These are phyloP conservation scores for Bemisia tabaci DNA, from an alignment of 1,140 invertebrate species.

Conservation along the genomic window DNA sequence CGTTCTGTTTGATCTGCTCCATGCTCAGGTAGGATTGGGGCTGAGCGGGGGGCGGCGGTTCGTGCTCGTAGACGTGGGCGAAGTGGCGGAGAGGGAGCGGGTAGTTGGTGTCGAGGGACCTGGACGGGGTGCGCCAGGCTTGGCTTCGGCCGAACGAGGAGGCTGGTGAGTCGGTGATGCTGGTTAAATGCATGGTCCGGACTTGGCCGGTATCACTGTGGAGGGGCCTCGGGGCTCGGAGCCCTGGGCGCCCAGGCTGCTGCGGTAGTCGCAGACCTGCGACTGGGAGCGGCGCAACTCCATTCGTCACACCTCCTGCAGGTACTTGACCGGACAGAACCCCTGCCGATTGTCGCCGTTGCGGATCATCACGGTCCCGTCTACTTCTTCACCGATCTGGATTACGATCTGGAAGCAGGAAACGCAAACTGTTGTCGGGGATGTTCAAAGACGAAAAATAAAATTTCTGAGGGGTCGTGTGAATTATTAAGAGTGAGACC, in stretches of 20 bases:
- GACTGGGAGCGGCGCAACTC: constrained; percentile 14
- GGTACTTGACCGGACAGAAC: constrained; percentile 65
- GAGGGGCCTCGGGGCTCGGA: too few relatives aligned
- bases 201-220: too few relatives aligned
- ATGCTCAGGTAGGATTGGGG: neutral
- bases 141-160: too few relatives aligned
- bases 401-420: constrained; percentile 40
- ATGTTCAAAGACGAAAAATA: neutral
- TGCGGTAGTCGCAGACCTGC: neutral
- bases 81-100: too few relatives aligned
- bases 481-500: neutral
- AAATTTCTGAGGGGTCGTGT: neutral
- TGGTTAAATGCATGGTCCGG: too few relatives aligned
- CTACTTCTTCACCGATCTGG: constrained; percentile 71
- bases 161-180: too few relatives aligned
- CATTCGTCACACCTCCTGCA: constrained; percentile 69
- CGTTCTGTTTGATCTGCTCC: neutral
- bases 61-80: too few relatives aligned
- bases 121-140: too few relatives aligned
- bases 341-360: constrained; percentile 72
- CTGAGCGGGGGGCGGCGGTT: neutral
- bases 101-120: too few relatives aligned
- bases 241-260: neutral
- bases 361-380: constrained; percentile 86
- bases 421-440: constrained; percentile 8